Base-by-base conservation (phyloP, 2,888 invertebrate species). In the Caenorhabditis sp. region DNA sequence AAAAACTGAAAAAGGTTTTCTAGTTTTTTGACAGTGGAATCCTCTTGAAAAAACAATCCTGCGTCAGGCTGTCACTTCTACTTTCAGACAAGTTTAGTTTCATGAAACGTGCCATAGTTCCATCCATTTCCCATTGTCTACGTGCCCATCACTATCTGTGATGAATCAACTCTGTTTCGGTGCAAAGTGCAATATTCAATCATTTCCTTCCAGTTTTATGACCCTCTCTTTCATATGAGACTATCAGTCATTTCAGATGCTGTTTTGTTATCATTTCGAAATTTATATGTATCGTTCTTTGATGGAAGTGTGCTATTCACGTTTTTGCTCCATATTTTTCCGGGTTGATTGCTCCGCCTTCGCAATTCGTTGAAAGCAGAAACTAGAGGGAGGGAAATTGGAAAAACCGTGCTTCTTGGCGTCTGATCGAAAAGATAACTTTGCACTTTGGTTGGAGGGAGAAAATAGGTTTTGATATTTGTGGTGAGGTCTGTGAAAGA, bases 281-380 rank as follows among this genome's bases (percentile, higher is more conserved):
- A 6, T 61, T 35, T 22, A 26, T 16, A 63, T 44, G 28, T 31
- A 41, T 31, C 26, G 73, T 73, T 73, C 72, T 73, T 61, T 73
- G 73, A 51, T 73, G n/a, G 61, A 51, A 47, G 49, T 72, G 73
- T 73, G 73, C 73, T 26, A 24, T 73, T 73, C 73, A 63, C 73
- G 73, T 38, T 54, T 68, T 19, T 44, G 1, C 35, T 47, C 26
- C 16, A 19, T 10, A 35, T 14, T 61, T 63, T 74, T 74, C 74
- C 73, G 73, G 73, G 73, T 58, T 58, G 10, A 35, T 22, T n/a
- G 35, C 38, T 69, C 54, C 41, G 26, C 66, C 66, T 14, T 51
- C 35, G 35, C 66, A 35, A 66, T 51, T 66, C 51, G 31, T 66
- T 66, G 51, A 51, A 66, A 35, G 19, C 31, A 66, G 49, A 66